phyloP scores from a whole-genome alignment of 2,797 vertebrate species.

The Sebastes diaconus region DNA sequence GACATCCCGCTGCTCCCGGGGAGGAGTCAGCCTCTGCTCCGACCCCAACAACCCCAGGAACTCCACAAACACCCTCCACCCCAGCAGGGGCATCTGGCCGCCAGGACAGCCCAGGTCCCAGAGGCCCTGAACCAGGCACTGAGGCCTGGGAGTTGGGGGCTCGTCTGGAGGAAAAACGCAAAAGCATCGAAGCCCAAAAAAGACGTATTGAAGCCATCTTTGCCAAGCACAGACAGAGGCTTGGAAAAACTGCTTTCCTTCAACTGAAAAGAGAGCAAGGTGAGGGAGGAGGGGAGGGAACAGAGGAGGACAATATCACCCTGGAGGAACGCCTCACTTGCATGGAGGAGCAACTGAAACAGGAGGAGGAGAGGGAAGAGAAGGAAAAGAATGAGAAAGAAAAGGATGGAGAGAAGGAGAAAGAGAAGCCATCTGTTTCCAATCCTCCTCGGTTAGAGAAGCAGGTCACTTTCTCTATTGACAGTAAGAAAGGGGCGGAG shows the following conservation, averaged over 20 bases:
- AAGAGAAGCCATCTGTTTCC: slow-evolving; percentile 45
- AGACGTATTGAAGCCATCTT: slow-evolving; percentile 93
- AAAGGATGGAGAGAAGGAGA: slow-evolving; percentile 36
- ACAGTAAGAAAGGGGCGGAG: slow-evolving; percentile 74
- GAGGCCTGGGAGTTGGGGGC: slow-evolving; percentile 89
- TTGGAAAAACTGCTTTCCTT: slow-evolving; percentile 91
- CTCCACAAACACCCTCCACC: slow-evolving; percentile 61
- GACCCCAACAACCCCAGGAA: slow-evolving; percentile 59
- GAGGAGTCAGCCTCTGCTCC: slow-evolving; percentile 51
- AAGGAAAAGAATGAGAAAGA: slow-evolving; percentile 47
- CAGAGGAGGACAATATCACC: slow-evolving; percentile 58
- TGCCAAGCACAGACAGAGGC: slow-evolving; percentile 88
- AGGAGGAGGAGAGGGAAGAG: slow-evolving; percentile 74
- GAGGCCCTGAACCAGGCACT: slow-evolving; percentile 80
- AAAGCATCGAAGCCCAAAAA: slow-evolving; percentile 92
- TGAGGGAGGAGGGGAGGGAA: slow-evolving; percentile 60
- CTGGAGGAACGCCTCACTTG: slow-evolving; percentile 84
- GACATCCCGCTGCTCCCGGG: slow-evolving; percentile 69
- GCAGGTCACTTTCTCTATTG: slow-evolving; percentile 90
- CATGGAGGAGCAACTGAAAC: slow-evolving; percentile 82
- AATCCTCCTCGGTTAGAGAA: slow-evolving; percentile 80
- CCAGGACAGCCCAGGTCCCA: slow-evolving; percentile 66
- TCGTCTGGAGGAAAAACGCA: slow-evolving; percentile 90
- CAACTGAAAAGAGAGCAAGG: slow-evolving; percentile 87
- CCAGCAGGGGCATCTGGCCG: slow-evolving; percentile 53